Conservation (phyloP, 2,797 vertebrate species). For the Pterois miles region DNA sequence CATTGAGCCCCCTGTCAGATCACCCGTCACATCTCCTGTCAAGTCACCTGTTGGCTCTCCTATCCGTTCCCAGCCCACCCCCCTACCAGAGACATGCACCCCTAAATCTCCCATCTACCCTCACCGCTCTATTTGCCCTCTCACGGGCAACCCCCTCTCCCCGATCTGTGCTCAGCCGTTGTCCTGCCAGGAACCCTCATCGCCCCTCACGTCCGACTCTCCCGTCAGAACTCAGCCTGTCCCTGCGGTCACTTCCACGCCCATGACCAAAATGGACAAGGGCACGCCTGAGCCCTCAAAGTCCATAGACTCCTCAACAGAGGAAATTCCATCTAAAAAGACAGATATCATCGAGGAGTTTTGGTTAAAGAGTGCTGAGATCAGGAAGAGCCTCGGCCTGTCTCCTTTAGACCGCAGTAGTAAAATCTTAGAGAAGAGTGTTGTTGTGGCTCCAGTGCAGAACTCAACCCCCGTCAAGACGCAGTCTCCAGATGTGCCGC, state of each 20-base stretch:
- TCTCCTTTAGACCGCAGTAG: slow-evolving; percentile 88
- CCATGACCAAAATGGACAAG: slow-evolving; percentile 79
- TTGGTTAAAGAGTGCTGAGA: slow-evolving; percentile 96
- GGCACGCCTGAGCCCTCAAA: slow-evolving; percentile 64
- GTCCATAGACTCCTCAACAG: slow-evolving; percentile 75
- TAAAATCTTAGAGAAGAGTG: slow-evolving; percentile 80
- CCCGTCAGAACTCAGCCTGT: slow-evolving; percentile 91
- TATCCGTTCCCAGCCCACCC: slow-evolving; percentile 87
- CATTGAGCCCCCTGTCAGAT: slow-evolving; percentile 66
- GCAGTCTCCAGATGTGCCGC: slow-evolving; percentile 63
- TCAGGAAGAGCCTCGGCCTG: slow-evolving; percentile 93
- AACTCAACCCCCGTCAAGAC: slow-evolving; percentile 77
- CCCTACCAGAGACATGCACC: slow-evolving; percentile 82
- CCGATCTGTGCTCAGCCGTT: slow-evolving; percentile 94
- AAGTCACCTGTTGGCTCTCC: slow-evolving; percentile 71
- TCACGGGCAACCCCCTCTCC: slow-evolving; percentile 81
- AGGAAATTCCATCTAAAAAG: slow-evolving; percentile 85
- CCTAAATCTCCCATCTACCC: slow-evolving; percentile 79
- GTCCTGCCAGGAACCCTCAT: slow-evolving; percentile 86
- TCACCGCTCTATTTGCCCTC: slow-evolving; percentile 77
- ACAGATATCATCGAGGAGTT: slow-evolving; percentile 95
- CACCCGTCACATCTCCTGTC: slow-evolving; percentile 56
- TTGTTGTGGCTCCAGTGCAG: slow-evolving; percentile 49
- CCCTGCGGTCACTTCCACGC: slow-evolving; percentile 89
- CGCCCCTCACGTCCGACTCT: slow-evolving; percentile 84